Percentiles rank a stretch among this genome's conserved stretches.
Conservation (phyloP, 2,797 vertebrate species). For the Lateolabrax maculatus region DNA sequence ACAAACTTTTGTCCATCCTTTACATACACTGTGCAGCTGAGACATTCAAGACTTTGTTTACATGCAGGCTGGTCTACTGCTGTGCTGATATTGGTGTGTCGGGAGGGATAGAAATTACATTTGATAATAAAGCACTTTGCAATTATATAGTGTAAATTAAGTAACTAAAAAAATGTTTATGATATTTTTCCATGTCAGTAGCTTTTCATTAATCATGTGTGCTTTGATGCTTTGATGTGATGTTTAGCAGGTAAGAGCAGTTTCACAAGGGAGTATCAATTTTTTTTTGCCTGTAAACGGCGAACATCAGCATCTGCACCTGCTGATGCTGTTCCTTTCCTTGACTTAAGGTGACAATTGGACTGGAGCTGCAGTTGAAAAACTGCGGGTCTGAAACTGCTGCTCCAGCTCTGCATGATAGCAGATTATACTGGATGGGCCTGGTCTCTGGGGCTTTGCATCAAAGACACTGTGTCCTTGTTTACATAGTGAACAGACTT, state of each 20-base stretch:
- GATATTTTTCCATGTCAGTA: not conserved
- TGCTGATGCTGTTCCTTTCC: not conserved
- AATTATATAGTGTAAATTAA: too few relatives aligned
- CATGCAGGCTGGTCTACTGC: not conserved
- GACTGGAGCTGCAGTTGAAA: not conserved
- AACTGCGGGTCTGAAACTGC: not conserved
- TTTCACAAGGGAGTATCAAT: not conserved
- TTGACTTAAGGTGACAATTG: not conserved
- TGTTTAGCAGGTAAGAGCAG: not conserved
- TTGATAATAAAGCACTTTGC: not conserved
- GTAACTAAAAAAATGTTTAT: too few relatives aligned
- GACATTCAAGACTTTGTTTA: not conserved
- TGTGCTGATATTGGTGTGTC: not conserved
- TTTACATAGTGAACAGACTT: not conserved
- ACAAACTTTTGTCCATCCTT: not conserved
- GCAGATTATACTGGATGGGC: not conserved
- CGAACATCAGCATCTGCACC: not conserved
- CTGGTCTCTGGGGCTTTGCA: not conserved
- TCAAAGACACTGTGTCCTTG: constrained; percentile 7
- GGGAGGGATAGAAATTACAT: not conserved
- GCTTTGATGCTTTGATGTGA: not conserved
- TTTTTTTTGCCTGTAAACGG: not conserved
- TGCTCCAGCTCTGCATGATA: not conserved
- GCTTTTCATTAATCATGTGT: not conserved
- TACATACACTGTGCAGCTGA: not conserved